A percentile compares a stretch with the other conserved stretches of the same genome.
Conservation (phyloP, 2,797 vertebrate species). For the Lagodon rhomboides region DNA sequence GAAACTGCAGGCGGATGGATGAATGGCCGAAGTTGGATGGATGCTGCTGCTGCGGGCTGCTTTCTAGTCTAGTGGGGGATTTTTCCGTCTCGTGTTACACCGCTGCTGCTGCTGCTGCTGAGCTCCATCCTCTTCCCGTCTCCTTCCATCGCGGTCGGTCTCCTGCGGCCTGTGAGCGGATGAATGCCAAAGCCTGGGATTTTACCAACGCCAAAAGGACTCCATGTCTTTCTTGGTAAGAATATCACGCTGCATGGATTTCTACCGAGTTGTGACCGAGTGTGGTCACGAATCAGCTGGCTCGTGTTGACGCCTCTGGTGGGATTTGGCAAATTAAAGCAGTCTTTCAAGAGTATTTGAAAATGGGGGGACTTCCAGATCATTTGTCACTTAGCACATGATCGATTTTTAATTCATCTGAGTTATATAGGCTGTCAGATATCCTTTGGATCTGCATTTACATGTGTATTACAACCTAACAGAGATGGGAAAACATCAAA, state of each 20-base stretch:
- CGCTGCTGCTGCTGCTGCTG: constrained; percentile 29
- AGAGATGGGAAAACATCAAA: background rate
- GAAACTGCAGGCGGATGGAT: constrained; percentile 44
- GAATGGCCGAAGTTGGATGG: constrained; percentile 38
- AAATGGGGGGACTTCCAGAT: no score
- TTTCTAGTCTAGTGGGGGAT: constrained; percentile 42
- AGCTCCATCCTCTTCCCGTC: constrained; percentile 10
- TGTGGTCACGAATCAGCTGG: constrained; percentile 43
- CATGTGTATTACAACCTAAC: background rate
- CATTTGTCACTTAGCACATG: background rate
- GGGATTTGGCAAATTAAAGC: background rate
- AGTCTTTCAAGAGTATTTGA: background rate
- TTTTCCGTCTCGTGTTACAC: constrained; percentile 51
- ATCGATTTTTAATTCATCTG: background rate
- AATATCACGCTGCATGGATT: constrained; percentile 34
- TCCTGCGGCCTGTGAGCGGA: constrained; percentile 74
- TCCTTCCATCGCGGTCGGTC: constrained; percentile 28
- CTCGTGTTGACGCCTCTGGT: constrained; percentile 22
- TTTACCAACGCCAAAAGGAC: constrained; percentile 82
- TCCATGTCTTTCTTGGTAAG: constrained; percentile 99
- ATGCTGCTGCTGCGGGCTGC: constrained; percentile 36
- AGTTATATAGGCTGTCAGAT: background rate
- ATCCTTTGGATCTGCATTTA: background rate
- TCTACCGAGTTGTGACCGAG: constrained; percentile 21
- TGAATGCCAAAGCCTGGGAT: constrained; percentile 86